A percentile compares a stretch with the other conserved stretches of the same genome.
Conservation (phyloP, 2,888 invertebrate genomes). For the Leucoma salicis region DNA sequence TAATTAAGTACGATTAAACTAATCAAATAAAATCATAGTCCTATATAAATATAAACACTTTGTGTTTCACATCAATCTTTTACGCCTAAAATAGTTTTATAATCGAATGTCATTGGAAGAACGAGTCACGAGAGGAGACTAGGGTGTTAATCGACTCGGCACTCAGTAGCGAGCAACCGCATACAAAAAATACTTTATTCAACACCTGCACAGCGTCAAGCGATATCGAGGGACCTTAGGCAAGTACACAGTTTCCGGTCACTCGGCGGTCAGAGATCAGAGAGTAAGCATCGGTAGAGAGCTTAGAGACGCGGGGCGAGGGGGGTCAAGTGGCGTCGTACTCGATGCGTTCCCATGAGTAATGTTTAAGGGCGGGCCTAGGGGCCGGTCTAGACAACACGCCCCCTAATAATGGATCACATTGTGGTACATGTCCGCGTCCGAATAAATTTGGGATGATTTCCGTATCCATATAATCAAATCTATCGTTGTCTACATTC, state of each 20-base stretch:
- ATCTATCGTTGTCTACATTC: conserved; percentile 75
- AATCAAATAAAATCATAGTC: conserved; percentile 47
- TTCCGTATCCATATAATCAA: conserved; percentile 72
- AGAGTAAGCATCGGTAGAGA: conserved; percentile 36
- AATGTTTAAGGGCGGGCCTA: conserved; percentile 84
- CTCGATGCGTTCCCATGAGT: conserved; percentile 90
- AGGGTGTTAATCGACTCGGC: conserved; percentile 47
- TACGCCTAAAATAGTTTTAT: conserved; percentile 40
- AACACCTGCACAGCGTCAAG: conserved; percentile 14
- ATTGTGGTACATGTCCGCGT: conserved; percentile 76
- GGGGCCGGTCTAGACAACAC: conserved; percentile 82
- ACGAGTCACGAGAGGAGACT: conserved; percentile 63
- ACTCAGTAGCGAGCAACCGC: conserved; percentile 44
- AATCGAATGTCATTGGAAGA: conserved; percentile 59
- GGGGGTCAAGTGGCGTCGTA: conserved; percentile 84
- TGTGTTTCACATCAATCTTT: conserved; percentile 56
- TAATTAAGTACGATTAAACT: conserved; percentile 65
- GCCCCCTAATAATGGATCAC: conserved; percentile 89
- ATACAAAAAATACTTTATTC: conserved; percentile 10
- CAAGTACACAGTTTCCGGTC: not conserved
- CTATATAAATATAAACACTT: conserved; percentile 59
- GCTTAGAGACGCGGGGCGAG: conserved; percentile 20
- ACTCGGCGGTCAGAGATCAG: conserved; percentile 43
- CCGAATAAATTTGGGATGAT: conserved; percentile 72
- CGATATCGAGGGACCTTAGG: not conserved